Base-by-base conservation (phyloP, 2,797 vertebrate genomes). In the Sebastes umbrosus region DNA sequence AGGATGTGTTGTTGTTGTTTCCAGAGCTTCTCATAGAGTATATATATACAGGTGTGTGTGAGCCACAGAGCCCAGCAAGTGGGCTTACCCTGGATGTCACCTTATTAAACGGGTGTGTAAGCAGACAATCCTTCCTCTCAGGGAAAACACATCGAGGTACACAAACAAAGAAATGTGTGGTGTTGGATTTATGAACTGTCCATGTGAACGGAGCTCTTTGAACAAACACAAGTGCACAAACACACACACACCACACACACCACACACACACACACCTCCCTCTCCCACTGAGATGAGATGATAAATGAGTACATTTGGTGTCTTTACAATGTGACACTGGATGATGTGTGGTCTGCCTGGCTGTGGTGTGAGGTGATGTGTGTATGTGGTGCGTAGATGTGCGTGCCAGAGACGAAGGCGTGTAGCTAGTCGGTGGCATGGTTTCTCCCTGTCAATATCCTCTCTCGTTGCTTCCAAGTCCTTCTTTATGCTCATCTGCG, bases 261-360 rank as follows among this genome's bases (percentile, higher is more conserved):
- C 11, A 36, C 34, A 36, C 34, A 39, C 34, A 36, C 34, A 39
- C 36, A 39, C 36, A 39, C 36, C 36, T 2, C 69, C 67, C 25
- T 20, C 18, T 13, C 27, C 20, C 79, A 43, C 84, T 86, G 80
- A n/a, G n/a, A n/a, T n/a, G n/a, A n/a, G n/a, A n/a, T n/a, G 82
- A 88, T 87, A 82, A 88, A 87, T 77, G 72, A 62, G 63, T 14
- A 73, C 10, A 68, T 83, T 55, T 84, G 75, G 75, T 66, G 57
- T 80, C 69, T 89, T 72, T 70, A 18, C 18, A 6, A 69, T 27
- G 74, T 82, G 82, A 89, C 75, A 54, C 31, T 46, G 68, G 73
- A 87, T 90, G 83, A 87, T 91, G 84, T 87, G 84, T 82, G 76
- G 84, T 84, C 36, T 39, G 78, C 18, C 14, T 66, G 60, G 24